phyloP scores from a whole-genome alignment of 2,797 vertebrate genomes.

The Bradypodion ventrale region DNA sequence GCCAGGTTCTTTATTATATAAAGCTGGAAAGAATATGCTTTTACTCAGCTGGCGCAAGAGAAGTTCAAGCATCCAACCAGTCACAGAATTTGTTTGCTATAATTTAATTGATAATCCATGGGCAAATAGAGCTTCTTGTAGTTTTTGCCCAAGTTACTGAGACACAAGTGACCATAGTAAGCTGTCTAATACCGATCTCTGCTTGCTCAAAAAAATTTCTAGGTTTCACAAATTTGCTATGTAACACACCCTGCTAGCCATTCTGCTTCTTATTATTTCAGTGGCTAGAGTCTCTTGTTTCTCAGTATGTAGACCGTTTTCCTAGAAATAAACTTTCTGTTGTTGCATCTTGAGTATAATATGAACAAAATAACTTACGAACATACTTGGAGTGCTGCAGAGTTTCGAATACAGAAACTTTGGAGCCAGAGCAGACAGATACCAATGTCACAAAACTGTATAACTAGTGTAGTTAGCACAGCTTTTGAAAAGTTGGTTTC shows the following conservation, averaged over 20 bases:
- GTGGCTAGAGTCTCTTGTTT: neutral
- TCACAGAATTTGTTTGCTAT: slow-evolving; percentile 14
- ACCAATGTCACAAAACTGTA: neutral
- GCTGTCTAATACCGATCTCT: slow-evolving; percentile 8
- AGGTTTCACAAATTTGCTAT: slow-evolving; percentile 10
- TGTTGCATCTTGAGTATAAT: neutral
- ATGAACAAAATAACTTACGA: neutral
- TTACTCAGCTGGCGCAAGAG: neutral
- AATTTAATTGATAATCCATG: slow-evolving; percentile 31
- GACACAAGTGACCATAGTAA: slow-evolving; percentile 16
- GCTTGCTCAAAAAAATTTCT: slow-evolving; percentile 2
- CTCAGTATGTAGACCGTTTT: neutral
- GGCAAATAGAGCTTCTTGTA: neutral
- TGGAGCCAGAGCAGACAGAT: neutral
- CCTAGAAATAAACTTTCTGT: slow-evolving; percentile 14
- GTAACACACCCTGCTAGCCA: neutral
- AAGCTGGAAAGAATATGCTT: slow-evolving; percentile 15
- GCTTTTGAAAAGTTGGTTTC: no score
- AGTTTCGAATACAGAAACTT: neutral
- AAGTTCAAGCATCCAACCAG: neutral
- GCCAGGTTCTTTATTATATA: slow-evolving; percentile 5
- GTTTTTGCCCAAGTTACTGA: slow-evolving; percentile 21
- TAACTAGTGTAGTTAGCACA: neutral
- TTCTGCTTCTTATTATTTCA: neutral
- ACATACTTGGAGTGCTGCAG: neutral